Percentiles rank a stretch among this genome's conserved stretches.
phyloP scores from a whole-genome alignment of 2,888 invertebrate genomes.

The Scaptomyza cyrtandrae region DNA sequence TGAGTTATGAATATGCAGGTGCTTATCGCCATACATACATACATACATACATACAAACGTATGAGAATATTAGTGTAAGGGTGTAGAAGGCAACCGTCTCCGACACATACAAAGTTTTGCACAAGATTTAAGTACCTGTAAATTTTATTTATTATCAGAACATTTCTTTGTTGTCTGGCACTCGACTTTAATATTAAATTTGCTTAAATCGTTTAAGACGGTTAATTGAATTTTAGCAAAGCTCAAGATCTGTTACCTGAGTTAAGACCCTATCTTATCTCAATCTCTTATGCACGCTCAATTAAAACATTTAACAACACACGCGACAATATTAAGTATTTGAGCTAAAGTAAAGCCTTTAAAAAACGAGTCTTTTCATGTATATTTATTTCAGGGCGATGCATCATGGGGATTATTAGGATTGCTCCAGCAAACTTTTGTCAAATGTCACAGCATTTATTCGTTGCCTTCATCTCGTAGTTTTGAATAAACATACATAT shows the following conservation, averaged over 20 bases:
- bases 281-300: constrained; percentile 54
- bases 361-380: constrained; percentile 15
- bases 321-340: constrained; percentile 25
- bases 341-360: constrained; percentile 27
- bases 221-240: constrained; percentile 34
- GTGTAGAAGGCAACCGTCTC: neutral
- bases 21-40: constrained; percentile 61
- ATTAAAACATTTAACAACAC: constrained; percentile 55
- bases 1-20: constrained; percentile 80
- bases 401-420: constrained; percentile 14
- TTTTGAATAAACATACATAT: neutral
- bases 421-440: constrained; percentile 15
- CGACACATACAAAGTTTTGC: constrained; percentile 19
- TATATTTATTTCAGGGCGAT: constrained; percentile 27
- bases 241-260: constrained; percentile 13
- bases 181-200: constrained; percentile 1
- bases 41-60: constrained; percentile 1
- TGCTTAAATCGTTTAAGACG: neutral
- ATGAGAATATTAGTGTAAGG: neutral
- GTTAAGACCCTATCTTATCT: neutral
- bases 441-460: constrained; percentile 11
- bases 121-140: constrained; percentile 69
- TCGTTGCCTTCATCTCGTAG: constrained; percentile 2
- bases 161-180: constrained; percentile 10
- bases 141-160: constrained; percentile 66